Base-by-base conservation (phyloP, 2,113 vertebrate species). In the Apteryx mantelli region DNA sequence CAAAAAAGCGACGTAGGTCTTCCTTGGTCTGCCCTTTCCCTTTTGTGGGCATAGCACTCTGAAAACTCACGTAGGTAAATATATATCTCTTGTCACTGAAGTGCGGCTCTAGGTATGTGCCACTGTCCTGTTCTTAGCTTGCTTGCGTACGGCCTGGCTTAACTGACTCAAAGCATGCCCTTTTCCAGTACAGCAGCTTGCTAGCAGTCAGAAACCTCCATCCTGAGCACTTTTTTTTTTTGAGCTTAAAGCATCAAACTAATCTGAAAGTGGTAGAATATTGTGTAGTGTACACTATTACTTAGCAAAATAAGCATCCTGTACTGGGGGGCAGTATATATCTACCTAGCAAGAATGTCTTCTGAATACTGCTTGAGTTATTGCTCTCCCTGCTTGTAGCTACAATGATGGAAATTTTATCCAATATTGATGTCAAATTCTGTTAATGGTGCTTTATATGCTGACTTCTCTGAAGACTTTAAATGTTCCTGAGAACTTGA, bases 221-320 rank as follows among this genome's bases (percentile, higher is more conserved):
- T 42, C 38, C 48, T 38, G 17, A 79, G 21, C 10, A 1, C 4
- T 38, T 38, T 38, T 38, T 38, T 11, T 8, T 52, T 18, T 25
- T 65, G 30, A 70, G 21, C 16, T 69, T 52, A 28, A 85, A 58
- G 18, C 9, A 16, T 11, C n/a, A 44, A 25, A 89, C 28, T 21
- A 3, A 34, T 58, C 56, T 64, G 48, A 38, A 76, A 69, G 19
- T 5, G 0, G 40, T 68, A 52, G 16, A 21, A 14, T 7, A 0
- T 10, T 20, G 3, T 65, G 0, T 52, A 10, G 2, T 0, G 1
- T 20, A 12, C 3, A 4, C 6, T 11, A 4, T n/a, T 38, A 46
- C 15, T 42, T 91, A 13, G 13, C 42, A 73, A 50, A 80, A 26
- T 38, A 25, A 3, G 22, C 9, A 9, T 71, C 6, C 13, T 2